A percentile compares a stretch with the other conserved stretches of the same genome.
phyloP scores from a whole-genome alignment of 1,140 invertebrate species.

The Philotrypesis tridentata region DNA sequence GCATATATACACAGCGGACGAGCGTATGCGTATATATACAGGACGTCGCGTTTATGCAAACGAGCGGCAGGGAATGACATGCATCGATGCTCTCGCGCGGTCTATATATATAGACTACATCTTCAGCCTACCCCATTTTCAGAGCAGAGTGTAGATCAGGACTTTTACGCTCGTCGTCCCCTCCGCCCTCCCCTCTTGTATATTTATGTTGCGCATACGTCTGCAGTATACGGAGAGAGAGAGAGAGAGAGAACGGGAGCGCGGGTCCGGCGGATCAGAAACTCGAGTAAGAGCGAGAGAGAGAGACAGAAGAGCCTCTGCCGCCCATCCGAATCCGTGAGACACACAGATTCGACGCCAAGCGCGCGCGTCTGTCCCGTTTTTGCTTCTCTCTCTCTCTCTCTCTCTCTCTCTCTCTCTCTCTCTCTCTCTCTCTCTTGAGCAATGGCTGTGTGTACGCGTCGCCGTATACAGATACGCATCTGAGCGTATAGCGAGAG shows the following conservation, averaged over 20 bases:
- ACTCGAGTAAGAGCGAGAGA: too few relatives aligned
- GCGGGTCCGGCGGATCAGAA: background rate
- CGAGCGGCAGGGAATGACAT: constrained; percentile 12
- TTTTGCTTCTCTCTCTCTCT: constrained; percentile 1
- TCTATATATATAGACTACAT: background rate
- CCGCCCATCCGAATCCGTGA: constrained; percentile 15
- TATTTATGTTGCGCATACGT: constrained; percentile 28
- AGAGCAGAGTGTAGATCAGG: constrained; percentile 21
- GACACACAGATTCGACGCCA: constrained; percentile 19
- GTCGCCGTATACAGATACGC: background rate
- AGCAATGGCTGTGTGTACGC: too few relatives aligned
- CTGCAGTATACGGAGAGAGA: background rate
- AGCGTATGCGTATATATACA: background rate
- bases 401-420: background rate
- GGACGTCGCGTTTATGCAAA: background rate
- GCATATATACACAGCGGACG: background rate
- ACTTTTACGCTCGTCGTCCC: constrained; percentile 33
- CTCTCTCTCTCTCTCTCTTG: background rate
- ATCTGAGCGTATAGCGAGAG: background rate
- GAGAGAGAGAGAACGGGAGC: too few relatives aligned
- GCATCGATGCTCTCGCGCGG: constrained; percentile 28
- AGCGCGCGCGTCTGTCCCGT: background rate
- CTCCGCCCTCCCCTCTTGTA: constrained; percentile 40
- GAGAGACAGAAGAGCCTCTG: background rate
- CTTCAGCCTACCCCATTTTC: constrained; percentile 19